Evolutionary conservation across 2,888 invertebrate species (phyloP).

Genomic region (Biston betularia): DNA sequence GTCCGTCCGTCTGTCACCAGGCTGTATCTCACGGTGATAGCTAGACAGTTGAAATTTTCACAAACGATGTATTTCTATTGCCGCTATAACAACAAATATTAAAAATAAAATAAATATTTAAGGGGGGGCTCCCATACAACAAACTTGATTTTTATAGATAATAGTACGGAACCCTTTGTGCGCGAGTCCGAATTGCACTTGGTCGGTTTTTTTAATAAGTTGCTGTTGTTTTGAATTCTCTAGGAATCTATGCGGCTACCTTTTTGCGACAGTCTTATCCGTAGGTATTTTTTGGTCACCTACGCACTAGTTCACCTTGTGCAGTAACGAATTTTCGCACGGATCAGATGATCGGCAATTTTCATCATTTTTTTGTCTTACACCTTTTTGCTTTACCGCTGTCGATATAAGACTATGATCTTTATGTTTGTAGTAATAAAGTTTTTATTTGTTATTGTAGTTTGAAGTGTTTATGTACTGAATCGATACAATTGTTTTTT

Average conservation of each 20-base stretch:
- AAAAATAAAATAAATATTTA: too few relatives aligned
- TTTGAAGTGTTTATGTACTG: constrained; percentile 11
- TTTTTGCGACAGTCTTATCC: constrained; percentile 6
- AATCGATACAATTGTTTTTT: constrained; percentile 37
- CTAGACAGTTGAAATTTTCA: too few relatives aligned
- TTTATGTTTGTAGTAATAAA: constrained; percentile 5
- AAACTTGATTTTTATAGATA: too few relatives aligned
- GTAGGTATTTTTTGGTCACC: constrained; percentile 50
- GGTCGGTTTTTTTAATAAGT: too few relatives aligned
- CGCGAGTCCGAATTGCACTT: too few relatives aligned
- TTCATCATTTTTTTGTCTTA: constrained; percentile 54
- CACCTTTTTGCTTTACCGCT: constrained; percentile 27
- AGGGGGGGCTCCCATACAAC: too few relatives aligned
- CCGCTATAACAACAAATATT: too few relatives aligned
- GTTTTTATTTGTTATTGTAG: constrained; percentile 1
- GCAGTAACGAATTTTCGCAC: constrained; percentile 77
- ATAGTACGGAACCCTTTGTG: too few relatives aligned
- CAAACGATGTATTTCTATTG: too few relatives aligned
- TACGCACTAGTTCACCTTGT: constrained; percentile 74
- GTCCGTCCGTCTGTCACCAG: too few relatives aligned
- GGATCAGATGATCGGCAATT: constrained; percentile 62
- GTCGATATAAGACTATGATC: constrained; percentile 11
- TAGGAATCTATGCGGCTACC: not conserved
- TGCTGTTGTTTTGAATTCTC: not conserved
- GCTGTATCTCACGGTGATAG: too few relatives aligned